phyloP scores from a whole-genome alignment of 92 coral and sea anemone species.

The Paramuricea clavata region DNA sequence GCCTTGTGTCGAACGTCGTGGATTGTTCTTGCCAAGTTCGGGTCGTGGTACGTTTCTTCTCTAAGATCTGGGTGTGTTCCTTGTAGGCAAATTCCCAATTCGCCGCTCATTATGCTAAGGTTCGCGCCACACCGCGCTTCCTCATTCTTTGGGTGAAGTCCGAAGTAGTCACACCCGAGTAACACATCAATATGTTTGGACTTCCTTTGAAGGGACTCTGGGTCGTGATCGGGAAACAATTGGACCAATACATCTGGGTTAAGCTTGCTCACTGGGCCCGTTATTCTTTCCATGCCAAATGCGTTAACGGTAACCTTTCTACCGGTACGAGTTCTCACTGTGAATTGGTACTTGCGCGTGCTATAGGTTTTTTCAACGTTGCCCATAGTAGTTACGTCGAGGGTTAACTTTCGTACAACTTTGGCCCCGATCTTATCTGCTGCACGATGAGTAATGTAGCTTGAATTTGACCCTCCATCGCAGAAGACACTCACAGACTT shows the following conservation, averaged over 20 bases:
- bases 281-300: constrained; percentile 76
- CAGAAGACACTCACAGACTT: constrained; percentile 71
- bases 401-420: constrained; percentile 46
- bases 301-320: constrained; percentile 68
- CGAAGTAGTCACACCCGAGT: constrained; percentile 69
- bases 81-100: constrained; percentile 61
- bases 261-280: constrained; percentile 57
- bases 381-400: constrained; percentile 80
- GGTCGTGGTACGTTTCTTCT: constrained; percentile 62
- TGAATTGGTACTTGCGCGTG: constrained; percentile 68
- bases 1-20: constrained; percentile 60
- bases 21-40: constrained; percentile 70
- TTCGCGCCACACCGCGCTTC: constrained; percentile 69
- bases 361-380: constrained; percentile 63
- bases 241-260: constrained; percentile 50
- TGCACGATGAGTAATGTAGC: constrained; percentile 76
- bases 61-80: constrained; percentile 56
- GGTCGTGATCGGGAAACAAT: constrained; percentile 73
- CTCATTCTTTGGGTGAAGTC: constrained; percentile 74
- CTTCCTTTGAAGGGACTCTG: constrained; percentile 74
- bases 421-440: constrained; percentile 72
- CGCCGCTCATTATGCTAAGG: constrained; percentile 59
- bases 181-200: constrained; percentile 52
- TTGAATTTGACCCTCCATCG: constrained; percentile 74
- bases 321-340: constrained; percentile 62